phyloP scores from a whole-genome alignment of 2,113 vertebrate genomes.

The Hymenochirus boettgeri region DNA sequence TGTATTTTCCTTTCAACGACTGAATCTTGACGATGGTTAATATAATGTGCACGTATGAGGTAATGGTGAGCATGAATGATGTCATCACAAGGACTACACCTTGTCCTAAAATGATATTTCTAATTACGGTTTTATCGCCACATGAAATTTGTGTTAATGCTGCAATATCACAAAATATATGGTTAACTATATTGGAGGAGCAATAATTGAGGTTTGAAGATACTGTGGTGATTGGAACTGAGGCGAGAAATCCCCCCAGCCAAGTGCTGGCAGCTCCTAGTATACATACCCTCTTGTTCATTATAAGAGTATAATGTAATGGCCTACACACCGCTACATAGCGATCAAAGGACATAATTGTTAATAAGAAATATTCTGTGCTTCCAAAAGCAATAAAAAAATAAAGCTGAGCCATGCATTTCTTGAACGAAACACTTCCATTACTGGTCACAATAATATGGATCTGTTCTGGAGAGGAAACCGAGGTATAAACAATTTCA shows the following conservation, averaged over 20 bases:
- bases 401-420: slow-evolving; percentile 46
- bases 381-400: slow-evolving; percentile 42
- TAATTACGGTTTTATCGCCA: slow-evolving; percentile 23
- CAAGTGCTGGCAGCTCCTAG: slow-evolving; percentile 33
- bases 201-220: slow-evolving; percentile 49
- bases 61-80: slow-evolving; percentile 42
- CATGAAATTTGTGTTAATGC: slow-evolving; percentile 49
- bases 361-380: slow-evolving; percentile 43
- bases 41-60: slow-evolving; percentile 47
- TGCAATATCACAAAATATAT: slow-evolving; percentile 51
- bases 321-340: slow-evolving; percentile 44
- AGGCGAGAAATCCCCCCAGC: slow-evolving; percentile 27
- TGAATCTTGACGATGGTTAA: slow-evolving; percentile 37
- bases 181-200: slow-evolving; percentile 44
- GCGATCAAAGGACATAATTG: slow-evolving; percentile 47
- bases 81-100: slow-evolving; percentile 36
- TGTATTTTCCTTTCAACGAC: slow-evolving; percentile 41
- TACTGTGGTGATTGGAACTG: slow-evolving; percentile 34
- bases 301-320: slow-evolving; percentile 27
- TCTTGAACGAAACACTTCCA: slow-evolving; percentile 32
- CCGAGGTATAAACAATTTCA: slow-evolving; percentile 23
- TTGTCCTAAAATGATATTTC: slow-evolving; percentile 40
- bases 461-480: slow-evolving; percentile 30
- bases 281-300: slow-evolving; percentile 35
- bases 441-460: slow-evolving; percentile 16